Conservation (phyloP, 2,113 vertebrate species). For the Amblyopsis rosae region DNA sequence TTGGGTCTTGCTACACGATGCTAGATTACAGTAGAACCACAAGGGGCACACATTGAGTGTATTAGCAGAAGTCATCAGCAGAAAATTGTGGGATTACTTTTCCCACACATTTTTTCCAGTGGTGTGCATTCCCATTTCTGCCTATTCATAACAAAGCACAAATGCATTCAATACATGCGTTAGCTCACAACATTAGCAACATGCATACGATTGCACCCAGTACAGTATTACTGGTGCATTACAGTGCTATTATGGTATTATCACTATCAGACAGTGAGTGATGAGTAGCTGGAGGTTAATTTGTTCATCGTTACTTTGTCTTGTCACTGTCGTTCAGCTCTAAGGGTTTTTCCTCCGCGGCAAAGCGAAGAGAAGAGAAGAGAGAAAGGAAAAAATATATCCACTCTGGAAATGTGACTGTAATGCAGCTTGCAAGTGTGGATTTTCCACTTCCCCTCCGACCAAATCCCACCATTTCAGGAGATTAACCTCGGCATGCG, state of each 20-base stretch:
- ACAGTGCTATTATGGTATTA: not conserved
- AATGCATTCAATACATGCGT: slow-evolving; percentile 18
- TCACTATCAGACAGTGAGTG: slow-evolving; percentile 51
- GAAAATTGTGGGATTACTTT: too few species aligned
- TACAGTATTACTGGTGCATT: slow-evolving; percentile 46
- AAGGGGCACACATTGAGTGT: too few species aligned
- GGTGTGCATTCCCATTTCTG: too few species aligned
- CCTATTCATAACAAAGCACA: not conserved
- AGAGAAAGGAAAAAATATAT: slow-evolving; percentile 47
- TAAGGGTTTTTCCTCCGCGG: slow-evolving; percentile 62
- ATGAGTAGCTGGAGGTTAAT: slow-evolving; percentile 64
- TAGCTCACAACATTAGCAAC: slow-evolving; percentile 45
- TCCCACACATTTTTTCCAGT: too few species aligned
- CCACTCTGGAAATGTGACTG: slow-evolving; percentile 64
- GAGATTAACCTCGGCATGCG: slow-evolving; percentile 83
- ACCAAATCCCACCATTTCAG: slow-evolving; percentile 83
- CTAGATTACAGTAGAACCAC: too few species aligned
- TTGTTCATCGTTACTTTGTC: slow-evolving; percentile 68
- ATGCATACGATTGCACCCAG: slow-evolving; percentile 44
- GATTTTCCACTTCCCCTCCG: slow-evolving; percentile 77
- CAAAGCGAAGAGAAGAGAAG: slow-evolving; percentile 34
- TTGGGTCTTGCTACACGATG: too few species aligned
- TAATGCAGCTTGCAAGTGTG: slow-evolving; percentile 70
- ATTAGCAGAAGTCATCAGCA: too few species aligned
- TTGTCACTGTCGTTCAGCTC: slow-evolving; percentile 63